Conservation (phyloP, 2,888 invertebrate genomes). For the Nomada ruficornis region DNA sequence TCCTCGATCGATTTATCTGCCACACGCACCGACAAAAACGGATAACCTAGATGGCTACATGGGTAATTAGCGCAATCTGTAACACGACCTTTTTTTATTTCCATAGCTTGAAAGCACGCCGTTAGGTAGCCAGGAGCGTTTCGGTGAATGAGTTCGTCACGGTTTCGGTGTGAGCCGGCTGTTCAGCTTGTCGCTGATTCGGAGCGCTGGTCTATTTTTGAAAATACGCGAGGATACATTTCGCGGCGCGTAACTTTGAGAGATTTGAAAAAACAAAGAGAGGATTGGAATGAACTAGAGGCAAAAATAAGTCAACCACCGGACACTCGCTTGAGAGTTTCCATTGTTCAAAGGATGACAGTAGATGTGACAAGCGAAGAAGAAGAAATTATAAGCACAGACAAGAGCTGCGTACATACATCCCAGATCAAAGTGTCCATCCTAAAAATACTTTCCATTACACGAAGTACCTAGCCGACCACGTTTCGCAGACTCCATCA, state of each 20-base stretch:
- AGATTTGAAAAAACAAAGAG: no score
- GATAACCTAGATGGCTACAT: constrained; percentile 11
- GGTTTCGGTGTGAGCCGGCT: constrained; percentile 7
- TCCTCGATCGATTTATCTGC: constrained; percentile 28
- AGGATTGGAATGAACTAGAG: background rate
- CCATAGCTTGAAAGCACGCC: background rate
- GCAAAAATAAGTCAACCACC: no score
- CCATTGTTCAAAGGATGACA: no score
- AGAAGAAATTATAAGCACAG: no score
- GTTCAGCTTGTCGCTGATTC: background rate
- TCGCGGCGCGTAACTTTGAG: background rate
- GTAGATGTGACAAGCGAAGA: no score
- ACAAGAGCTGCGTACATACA: no score
- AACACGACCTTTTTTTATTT: constrained; percentile 9
- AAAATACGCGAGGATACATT: no score
- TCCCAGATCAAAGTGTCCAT: no score
- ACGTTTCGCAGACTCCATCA: background rate
- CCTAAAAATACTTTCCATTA: no score
- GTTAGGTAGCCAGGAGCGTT: background rate
- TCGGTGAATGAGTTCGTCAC: background rate
- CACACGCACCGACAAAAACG: constrained; percentile 1
- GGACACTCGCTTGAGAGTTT: no score
- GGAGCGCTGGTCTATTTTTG: background rate
- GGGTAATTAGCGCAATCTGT: constrained; percentile 39
- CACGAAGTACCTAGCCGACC: no score